Conservation (phyloP, 2,888 invertebrate species). For the Cylindroiulus punctatus region DNA sequence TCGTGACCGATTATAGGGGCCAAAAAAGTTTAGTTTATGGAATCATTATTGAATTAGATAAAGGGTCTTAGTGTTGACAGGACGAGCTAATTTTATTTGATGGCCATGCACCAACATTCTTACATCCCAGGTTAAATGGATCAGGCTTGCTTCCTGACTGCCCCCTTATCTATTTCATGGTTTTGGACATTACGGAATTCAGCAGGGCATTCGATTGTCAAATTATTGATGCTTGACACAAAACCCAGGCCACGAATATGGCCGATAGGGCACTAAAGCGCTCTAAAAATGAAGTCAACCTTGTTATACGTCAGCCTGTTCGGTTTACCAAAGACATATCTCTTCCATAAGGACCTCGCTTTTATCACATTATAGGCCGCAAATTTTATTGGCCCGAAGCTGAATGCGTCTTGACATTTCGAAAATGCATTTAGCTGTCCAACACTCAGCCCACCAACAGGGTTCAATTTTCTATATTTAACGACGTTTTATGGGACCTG, state of each 20-base stretch:
- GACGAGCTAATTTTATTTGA: no score
- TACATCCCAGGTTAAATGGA: background rate
- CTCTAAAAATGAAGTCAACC: background rate
- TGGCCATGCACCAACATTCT: no score
- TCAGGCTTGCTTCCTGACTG: background rate
- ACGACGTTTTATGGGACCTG: background rate
- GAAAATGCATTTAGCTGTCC: background rate
- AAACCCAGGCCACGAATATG: background rate
- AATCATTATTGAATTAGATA: no score
- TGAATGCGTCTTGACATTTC: constrained; percentile 27
- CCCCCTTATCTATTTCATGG: background rate
- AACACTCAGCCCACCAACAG: background rate
- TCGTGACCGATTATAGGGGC: no score
- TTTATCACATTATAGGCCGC: constrained; percentile 38
- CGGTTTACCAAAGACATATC: constrained; percentile 33
- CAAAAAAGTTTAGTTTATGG: no score
- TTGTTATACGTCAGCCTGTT: background rate
- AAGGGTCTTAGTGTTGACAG: no score
- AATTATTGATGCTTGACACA: background rate
- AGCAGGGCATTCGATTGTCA: background rate
- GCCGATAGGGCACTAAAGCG: background rate
- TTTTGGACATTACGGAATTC: background rate
- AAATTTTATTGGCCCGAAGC: constrained; percentile 23
- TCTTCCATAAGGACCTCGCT: background rate
- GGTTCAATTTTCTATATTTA: constrained; percentile 1